Percentiles rank a stretch among this genome's conserved stretches.
Evolutionary conservation across 2,888 invertebrate species (phyloP).

Genomic region (Ochlodes sylvanus): DNA sequence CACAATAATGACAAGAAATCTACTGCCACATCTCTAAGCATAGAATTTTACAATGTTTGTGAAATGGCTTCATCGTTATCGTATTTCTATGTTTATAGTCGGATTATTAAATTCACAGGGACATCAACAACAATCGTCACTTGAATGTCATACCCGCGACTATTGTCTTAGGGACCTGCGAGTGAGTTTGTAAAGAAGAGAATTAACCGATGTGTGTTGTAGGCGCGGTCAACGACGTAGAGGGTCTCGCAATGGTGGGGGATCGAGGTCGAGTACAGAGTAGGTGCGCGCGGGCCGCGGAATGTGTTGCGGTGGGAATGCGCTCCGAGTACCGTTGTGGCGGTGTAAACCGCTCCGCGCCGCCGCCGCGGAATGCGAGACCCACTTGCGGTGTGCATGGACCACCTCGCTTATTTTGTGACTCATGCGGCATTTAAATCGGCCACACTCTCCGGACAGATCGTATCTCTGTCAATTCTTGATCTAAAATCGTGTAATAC

Average conservation of each 20-base stretch:
- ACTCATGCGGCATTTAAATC: constrained; percentile 69
- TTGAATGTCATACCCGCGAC: constrained; percentile 12
- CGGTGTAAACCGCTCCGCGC: constrained; percentile 60
- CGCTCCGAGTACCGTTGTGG: constrained; percentile 81
- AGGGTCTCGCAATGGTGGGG: constrained; percentile 44
- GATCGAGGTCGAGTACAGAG: constrained; percentile 68
- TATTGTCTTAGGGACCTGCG: not conserved
- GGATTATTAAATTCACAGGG: too few species aligned
- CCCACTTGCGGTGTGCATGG: constrained; percentile 73
- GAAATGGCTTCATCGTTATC: too few species aligned
- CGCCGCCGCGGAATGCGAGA: constrained; percentile 75
- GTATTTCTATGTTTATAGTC: too few species aligned
- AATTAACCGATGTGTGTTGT: constrained; percentile 57
- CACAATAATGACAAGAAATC: too few species aligned
- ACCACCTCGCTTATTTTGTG: constrained; percentile 65
- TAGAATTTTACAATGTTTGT: too few species aligned
- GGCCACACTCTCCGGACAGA: constrained; percentile 42
- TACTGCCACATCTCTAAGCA: too few species aligned
- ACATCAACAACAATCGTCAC: too few species aligned
- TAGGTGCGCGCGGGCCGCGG: constrained; percentile 60
- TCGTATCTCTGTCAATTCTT: constrained; percentile 26
- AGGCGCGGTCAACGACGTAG: constrained; percentile 52
- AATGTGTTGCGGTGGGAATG: constrained; percentile 81
- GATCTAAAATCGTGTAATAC: constrained; percentile 18
- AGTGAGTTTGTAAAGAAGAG: constrained; percentile 44